These are phyloP conservation scores for Petromus typicus DNA, from an alignment of 2,113 vertebrate species.

Conservation along the genomic window DNA sequence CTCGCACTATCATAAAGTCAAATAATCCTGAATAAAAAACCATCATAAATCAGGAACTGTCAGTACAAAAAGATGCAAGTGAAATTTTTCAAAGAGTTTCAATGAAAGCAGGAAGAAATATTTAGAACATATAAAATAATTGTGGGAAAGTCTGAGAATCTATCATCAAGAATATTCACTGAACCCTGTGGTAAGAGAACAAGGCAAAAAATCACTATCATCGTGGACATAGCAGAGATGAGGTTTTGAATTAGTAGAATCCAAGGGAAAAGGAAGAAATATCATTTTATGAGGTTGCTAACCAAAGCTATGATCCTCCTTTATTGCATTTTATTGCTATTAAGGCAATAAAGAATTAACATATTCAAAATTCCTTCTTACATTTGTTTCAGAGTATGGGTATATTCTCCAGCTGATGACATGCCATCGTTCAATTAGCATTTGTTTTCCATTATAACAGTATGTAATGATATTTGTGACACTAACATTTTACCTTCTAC, in stretches of 20 bases:
- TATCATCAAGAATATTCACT: background rate
- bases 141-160: background rate
- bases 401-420: background rate
- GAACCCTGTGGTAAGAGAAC: background rate
- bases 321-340: background rate
- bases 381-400: background rate
- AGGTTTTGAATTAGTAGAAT: background rate
- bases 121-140: background rate
- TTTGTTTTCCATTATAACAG: background rate
- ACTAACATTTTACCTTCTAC: background rate
- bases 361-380: background rate
- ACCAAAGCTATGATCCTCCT: background rate
- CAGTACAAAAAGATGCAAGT: background rate
- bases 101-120: background rate
- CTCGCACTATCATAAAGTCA: background rate
- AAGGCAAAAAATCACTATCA: background rate
- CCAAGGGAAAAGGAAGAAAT: background rate
- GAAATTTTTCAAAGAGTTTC: background rate
- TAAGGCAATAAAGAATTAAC: background rate
- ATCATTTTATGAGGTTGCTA: background rate
- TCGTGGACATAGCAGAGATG: background rate
- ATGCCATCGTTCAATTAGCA: background rate
- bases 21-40: background rate
- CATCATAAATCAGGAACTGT: background rate
- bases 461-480: background rate